Percentiles rank a stretch among this genome's conserved stretches.
Evolutionary conservation across 1,140 invertebrate genomes (phyloP).

Genomic region (Neodiprion fabricii): DNA sequence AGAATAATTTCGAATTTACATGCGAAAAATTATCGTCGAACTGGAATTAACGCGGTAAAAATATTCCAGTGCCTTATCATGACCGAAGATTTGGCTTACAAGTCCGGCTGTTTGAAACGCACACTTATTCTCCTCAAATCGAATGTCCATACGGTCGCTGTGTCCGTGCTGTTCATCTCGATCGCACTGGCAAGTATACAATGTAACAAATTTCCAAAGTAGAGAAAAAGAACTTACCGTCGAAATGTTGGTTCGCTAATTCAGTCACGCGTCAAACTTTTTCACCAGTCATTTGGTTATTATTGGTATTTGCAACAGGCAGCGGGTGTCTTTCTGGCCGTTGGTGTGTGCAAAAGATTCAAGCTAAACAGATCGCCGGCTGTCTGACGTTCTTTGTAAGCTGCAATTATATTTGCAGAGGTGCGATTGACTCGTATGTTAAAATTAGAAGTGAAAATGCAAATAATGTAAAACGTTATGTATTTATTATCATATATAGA

Average conservation of each 20-base stretch:
- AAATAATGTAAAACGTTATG: conserved; percentile 39
- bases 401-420: neutral
- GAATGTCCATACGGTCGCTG: conserved; percentile 34
- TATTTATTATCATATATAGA: conserved; percentile 58
- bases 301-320: conserved; percentile 18
- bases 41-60: neutral
- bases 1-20: conserved; percentile 17
- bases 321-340: conserved; percentile 29
- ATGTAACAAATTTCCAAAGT: conserved; percentile 13
- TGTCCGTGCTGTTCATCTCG: conserved; percentile 33
- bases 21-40: neutral
- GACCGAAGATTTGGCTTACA: conserved; percentile 35
- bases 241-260: too few relatives aligned
- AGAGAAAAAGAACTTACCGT: neutral
- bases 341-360: conserved; percentile 31
- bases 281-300: neutral
- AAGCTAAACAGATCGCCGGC: conserved; percentile 17
- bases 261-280: too few relatives aligned
- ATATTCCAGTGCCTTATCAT: conserved; percentile 38
- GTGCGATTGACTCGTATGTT: conserved; percentile 2
- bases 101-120: conserved; percentile 38
- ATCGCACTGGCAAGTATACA: conserved; percentile 31
- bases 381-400: neutral
- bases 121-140: conserved; percentile 38
- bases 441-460: conserved; percentile 22